phyloP scores from a whole-genome alignment of 1,140 invertebrate genomes.

The Drosophila azteca region DNA sequence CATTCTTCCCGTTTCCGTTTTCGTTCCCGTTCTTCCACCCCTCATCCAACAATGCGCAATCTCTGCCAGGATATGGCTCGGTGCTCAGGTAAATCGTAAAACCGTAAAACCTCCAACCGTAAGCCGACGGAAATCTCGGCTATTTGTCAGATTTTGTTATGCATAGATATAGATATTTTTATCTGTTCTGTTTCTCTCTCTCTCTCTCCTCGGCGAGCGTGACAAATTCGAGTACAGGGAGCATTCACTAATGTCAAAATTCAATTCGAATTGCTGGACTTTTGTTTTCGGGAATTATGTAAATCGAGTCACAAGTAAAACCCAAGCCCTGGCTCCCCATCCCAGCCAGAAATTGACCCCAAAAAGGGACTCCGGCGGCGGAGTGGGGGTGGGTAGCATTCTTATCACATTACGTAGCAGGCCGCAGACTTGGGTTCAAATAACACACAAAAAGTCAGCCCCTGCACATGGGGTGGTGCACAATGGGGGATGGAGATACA shows the following conservation, averaged over 20 bases:
- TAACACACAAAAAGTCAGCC: constrained; percentile 39
- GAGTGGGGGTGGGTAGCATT: constrained; percentile 45
- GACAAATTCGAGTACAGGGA: constrained; percentile 40
- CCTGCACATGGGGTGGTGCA: constrained; percentile 15
- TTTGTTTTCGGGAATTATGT: constrained; percentile 60
- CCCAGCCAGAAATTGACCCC: too few relatives aligned
- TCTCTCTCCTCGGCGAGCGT: constrained; percentile 40
- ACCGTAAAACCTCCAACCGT: constrained; percentile 18
- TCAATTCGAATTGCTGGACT: constrained; percentile 66
- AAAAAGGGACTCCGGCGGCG: too few relatives aligned
- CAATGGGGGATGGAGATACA: constrained; percentile 12
- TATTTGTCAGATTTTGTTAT: constrained; percentile 59
- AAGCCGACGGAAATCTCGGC: constrained; percentile 56
- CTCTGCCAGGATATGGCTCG: constrained; percentile 31
- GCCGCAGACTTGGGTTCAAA: constrained; percentile 74
- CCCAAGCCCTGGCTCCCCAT: too few relatives aligned
- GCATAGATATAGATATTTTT: constrained; percentile 7
- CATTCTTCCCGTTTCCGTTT: constrained; percentile 20
- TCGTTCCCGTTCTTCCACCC: not conserved
- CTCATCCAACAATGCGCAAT: constrained; percentile 3
- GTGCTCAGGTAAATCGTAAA: constrained; percentile 53
- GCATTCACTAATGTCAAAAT: constrained; percentile 71
- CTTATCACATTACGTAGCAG: constrained; percentile 80
- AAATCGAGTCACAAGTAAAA: constrained; percentile 39
- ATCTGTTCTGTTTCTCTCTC: constrained; percentile 2